Evolutionary conservation across 2,113 vertebrate genomes (phyloP).

Genomic region (Engystomops pustulosus): DNA sequence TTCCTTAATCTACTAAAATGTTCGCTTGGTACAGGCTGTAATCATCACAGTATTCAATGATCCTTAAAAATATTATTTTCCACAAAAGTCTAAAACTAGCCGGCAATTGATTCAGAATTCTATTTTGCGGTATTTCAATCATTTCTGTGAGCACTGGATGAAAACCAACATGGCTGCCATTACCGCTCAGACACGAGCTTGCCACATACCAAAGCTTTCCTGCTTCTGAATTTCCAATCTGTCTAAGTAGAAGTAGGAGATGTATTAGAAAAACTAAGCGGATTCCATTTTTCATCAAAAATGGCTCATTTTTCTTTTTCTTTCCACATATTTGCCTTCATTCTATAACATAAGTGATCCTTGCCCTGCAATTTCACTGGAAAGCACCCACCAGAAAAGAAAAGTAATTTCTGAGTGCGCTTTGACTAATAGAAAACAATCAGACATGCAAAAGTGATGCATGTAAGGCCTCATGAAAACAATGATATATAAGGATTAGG

Average conservation of each 20-base stretch:
- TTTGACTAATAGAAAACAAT: neutral
- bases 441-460: neutral
- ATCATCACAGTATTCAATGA: neutral
- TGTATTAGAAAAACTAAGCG: no score
- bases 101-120: neutral
- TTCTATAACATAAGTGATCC: neutral
- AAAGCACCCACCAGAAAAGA: no score
- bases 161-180: neutral
- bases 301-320: neutral
- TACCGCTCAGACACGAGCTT: no score
- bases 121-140: neutral
- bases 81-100: neutral
- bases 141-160: neutral
- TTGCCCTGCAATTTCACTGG: neutral
- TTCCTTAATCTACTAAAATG: no score
- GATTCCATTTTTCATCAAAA: no score
- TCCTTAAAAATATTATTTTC: no score
- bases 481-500: neutral
- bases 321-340: neutral
- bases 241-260: no score
- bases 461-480: neutral
- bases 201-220: no score
- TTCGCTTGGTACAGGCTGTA: neutral
- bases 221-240: no score
- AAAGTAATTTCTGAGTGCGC: no score